Base-by-base conservation (phyloP, 2,888 invertebrate genomes). In the Caenorhabditis plicata region DNA sequence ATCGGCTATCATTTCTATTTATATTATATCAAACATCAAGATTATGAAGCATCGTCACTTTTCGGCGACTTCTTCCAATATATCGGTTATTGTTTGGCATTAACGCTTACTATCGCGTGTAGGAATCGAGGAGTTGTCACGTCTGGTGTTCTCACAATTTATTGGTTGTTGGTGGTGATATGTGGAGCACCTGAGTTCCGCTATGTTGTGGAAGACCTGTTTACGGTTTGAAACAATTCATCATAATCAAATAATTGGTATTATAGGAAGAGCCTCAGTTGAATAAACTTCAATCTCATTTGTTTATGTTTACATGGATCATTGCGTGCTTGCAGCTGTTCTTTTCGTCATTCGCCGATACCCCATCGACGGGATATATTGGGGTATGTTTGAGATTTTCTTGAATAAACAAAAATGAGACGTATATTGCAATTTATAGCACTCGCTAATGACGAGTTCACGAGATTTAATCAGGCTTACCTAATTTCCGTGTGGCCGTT, bases 81-180 rank as follows among this genome's bases (percentile, higher is more conserved):
- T 17, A 26, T 62, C 29, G 71, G 71, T 71, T 43, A 61, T 13
- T 55, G 62, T 17, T n/a, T 76, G 7, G 73, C 74, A 1, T 47
- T 79, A 11, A 60, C 70, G 2, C 41, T 78, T 5, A 65, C 68
- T 22, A 56, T 74, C n/a, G 76, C 74, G 4, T 75, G 72, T 26
- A 55, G 71, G 26, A 76, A 76, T 44, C 50, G 74, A 33, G 79
- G 79, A 22, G 46, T 79, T n/a, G 64, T 75, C 17, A 69, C 79
- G 7, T 80, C 79, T 5, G 79, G 79, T 23, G 74, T 77, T 5
- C 55, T 79, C 11, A 78, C 74, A 42, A 58, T 68, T 33, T 79
- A 68, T 49, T 80, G 75, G 75, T 32, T 72, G 8, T 45, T 78
- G 5, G 15, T 62, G n/a, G 57, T 64, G 3, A 22, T 72, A 5